phyloP scores from a whole-genome alignment of 1,140 invertebrate genomes.

The Tetranychus urticae region DNA sequence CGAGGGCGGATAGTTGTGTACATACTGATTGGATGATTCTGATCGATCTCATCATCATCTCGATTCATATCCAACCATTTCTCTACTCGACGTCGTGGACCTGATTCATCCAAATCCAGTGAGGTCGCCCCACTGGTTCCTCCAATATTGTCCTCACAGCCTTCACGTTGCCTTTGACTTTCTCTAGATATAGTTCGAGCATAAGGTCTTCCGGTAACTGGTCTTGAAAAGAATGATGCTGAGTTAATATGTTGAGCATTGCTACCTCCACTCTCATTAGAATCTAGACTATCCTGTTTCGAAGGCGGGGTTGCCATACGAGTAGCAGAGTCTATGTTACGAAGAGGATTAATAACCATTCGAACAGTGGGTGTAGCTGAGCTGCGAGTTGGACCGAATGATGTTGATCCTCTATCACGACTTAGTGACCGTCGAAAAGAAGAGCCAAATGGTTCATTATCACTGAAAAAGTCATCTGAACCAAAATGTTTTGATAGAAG shows the following conservation, averaged over 20 bases:
- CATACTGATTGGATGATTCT: background rate
- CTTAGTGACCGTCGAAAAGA: conserved; percentile 8
- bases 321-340: background rate
- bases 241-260: background rate
- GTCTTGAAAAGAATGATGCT: background rate
- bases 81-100: conserved; percentile 11
- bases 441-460: background rate
- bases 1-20: background rate
- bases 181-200: conserved; percentile 1
- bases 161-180: background rate
- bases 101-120: background rate
- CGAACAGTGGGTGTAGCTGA: background rate
- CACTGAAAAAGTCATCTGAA: background rate
- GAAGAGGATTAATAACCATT: background rate
- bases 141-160: background rate
- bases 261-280: conserved; percentile 4
- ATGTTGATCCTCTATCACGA: conserved; percentile 9
- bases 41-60: background rate
- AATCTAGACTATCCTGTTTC: background rate
- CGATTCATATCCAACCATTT: conserved; percentile 12
- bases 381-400: background rate
- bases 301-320: background rate
- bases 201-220: conserved; percentile 6
- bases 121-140: too few relatives aligned
- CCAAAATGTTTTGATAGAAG: conserved; percentile 2